Base-by-base conservation (phyloP, 2,888 invertebrate species). In the Meiosimyza decipiens region DNA sequence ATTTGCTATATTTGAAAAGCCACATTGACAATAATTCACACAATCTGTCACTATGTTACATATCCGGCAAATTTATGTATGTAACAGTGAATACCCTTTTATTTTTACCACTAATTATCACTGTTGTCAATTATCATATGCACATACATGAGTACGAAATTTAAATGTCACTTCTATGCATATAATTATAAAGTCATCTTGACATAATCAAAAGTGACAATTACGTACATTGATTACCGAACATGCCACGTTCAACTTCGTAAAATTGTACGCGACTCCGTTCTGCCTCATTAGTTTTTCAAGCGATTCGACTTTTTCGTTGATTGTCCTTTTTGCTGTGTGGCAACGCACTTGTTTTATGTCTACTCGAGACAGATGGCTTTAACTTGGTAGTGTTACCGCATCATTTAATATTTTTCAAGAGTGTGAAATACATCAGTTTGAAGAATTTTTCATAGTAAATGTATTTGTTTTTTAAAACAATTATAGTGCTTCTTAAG, bases 201-300 rank as follows among this genome's bases (percentile, higher is more conserved):
- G 83, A 80, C 82, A 79, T 81, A 83, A 82, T 83, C 82, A 82
- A 80, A 82, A 82, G 83, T 82, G 83, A 82, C 83, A 83, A 83
- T 83, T 81, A 22, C 2, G 22, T 22, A 82, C 83, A 82, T 77
- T 79, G 81, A 81, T 80, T 82, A 18, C 22, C 54, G 80, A 55
- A 74, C 78, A 79, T 77, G 78, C 77, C 77, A 80, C 70, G 77
- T 74, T 75, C 69, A 72, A 57, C 6, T 57, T 57, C 13, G 15
- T 22, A 15, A 16, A 22, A 64, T 22, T 18, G 16, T 50, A 64
- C 49, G 49, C 22, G 64, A 40, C 59, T 51, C 15, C 78, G 82
- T 81, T 78, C 80, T 78, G 81, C 80, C 79, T 81, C 80, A 81
- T 81, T 82, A 82, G 72, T 72, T 69, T 28, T 16, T 68, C 67